Conservation (phyloP, 2,113 vertebrate genomes). For the Anoura caudifer region DNA sequence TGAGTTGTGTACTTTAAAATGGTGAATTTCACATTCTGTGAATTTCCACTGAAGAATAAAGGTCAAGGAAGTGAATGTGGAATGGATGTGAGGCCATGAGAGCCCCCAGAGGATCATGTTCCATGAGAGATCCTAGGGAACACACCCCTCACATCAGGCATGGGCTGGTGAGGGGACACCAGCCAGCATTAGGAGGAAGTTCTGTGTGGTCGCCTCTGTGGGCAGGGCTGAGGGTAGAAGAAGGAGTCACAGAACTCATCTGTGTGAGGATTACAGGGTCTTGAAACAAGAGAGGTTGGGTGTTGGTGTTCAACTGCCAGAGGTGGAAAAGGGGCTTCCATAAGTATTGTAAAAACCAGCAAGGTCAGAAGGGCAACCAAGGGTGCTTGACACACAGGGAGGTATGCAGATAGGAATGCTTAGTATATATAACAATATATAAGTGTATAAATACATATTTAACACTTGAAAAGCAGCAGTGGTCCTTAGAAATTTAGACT, state of each 20-base stretch:
- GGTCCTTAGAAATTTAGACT: not conserved
- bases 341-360: not conserved
- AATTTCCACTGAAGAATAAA: not conserved
- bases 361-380: not conserved
- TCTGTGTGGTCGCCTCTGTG: not conserved
- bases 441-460: not conserved
- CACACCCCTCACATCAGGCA: not conserved
- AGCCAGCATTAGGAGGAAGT: not conserved
- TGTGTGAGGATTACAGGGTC: not conserved
- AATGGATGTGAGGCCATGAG: not conserved
- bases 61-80: not conserved
- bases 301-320: not conserved
- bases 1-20: not conserved
- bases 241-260: not conserved
- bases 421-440: not conserved
- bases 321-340: not conserved
- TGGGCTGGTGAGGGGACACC: not conserved
- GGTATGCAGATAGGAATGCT: not conserved
- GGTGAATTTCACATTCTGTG: not conserved
- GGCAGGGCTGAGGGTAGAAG: not conserved
- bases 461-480: not conserved
- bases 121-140: not conserved
- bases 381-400: not conserved
- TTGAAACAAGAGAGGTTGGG: not conserved
- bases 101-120: not conserved